Percentiles rank a stretch among this genome's conserved stretches.
phyloP scores from a whole-genome alignment of 2,113 vertebrate genomes.

The cat (Felis catus) region F.catus_Fca126_mat1.0 CM031416.1:69836501-69837000 shows the following conservation, averaged over 20 bases:
- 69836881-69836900: not conserved
- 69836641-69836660: not conserved
- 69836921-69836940: not conserved
- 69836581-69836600: not conserved
- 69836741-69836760: not conserved
- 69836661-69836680: not conserved
- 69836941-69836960: not conserved
- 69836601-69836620: not conserved
- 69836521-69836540: not conserved
- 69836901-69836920: not conserved
- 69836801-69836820: too few relatives aligned
- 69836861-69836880: not conserved
- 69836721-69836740: not conserved
- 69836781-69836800: too few relatives aligned
- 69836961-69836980: not conserved
- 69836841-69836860: not conserved
- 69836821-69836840: not conserved
- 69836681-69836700: not conserved
- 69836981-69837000: too few relatives aligned
- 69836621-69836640: not conserved
- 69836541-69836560: not conserved
- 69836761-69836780: too few relatives aligned
- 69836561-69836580: not conserved
- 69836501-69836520: not conserved
- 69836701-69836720: not conserved